phyloP scores from a whole-genome alignment of 2,797 vertebrate genomes.

The Mustela erminea region DNA sequence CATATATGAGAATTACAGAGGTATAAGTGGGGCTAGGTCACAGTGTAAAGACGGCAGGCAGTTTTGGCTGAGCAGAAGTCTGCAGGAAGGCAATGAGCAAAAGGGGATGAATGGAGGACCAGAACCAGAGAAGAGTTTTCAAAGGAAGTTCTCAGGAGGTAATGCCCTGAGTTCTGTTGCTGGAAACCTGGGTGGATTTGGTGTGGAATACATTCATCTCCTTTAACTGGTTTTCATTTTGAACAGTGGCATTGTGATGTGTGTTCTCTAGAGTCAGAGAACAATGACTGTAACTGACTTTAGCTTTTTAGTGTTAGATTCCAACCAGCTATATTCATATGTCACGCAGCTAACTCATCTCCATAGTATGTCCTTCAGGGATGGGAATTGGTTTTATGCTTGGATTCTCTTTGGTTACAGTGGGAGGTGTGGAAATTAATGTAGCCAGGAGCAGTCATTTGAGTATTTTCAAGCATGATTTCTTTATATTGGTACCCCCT shows the following conservation, averaged over 20 bases:
- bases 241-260: neutral
- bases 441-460: neutral
- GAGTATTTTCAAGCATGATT: conserved; percentile 20
- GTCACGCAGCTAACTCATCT: neutral
- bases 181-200: neutral
- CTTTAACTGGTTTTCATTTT: conserved; percentile 15
- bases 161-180: neutral
- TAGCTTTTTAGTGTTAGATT: neutral
- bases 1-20: neutral
- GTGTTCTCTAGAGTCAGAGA: neutral
- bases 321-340: neutral
- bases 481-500: neutral
- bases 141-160: neutral
- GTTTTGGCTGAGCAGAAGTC: neutral
- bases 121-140: neutral
- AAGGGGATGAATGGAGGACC: neutral
- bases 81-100: neutral
- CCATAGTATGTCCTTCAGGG: neutral
- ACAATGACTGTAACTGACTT: neutral
- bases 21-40: neutral
- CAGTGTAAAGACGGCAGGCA: neutral
- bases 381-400: neutral
- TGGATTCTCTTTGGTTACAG: conserved; percentile 22
- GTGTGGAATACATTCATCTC: neutral
- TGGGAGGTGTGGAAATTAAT: conserved; percentile 32